Conservation (phyloP, 2,888 invertebrate genomes). For the Polylopha cassiicola region DNA sequence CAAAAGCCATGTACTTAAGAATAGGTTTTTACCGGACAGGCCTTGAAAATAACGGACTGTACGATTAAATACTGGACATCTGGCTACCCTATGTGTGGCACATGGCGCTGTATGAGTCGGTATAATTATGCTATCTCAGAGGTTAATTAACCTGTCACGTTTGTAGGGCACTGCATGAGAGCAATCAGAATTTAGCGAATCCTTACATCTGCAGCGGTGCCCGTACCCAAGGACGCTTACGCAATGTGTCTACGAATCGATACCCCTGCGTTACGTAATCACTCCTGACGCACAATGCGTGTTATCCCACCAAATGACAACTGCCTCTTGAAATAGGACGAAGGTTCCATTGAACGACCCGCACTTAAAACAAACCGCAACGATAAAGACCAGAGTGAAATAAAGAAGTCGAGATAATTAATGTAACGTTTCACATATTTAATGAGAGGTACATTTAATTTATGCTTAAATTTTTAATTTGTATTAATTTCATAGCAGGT, state of each 20-base stretch:
- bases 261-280: constrained; percentile 46
- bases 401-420: no score
- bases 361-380: constrained; percentile 3
- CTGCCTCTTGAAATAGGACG: constrained; percentile 12
- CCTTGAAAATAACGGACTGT: no score
- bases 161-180: constrained; percentile 21
- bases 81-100: constrained; percentile 8
- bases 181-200: constrained; percentile 47
- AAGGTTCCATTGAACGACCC: constrained; percentile 3
- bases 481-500: no score
- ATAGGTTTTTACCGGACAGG: no score
- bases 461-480: no score
- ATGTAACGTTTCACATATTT: no score
- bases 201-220: constrained; percentile 54
- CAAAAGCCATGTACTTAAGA: no score
- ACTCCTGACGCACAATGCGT: constrained; percentile 39
- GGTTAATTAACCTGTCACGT: constrained; percentile 13
- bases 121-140: constrained; percentile 12
- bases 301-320: constrained; percentile 23
- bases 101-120: constrained; percentile 5
- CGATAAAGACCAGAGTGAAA: neutral
- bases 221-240: constrained; percentile 47
- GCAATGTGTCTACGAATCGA: constrained; percentile 52
- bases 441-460: no score
- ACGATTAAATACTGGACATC: no score